Evolutionary conservation across 2,888 invertebrate genomes (phyloP).

Genomic region (Stomorhina lunata): DNA sequence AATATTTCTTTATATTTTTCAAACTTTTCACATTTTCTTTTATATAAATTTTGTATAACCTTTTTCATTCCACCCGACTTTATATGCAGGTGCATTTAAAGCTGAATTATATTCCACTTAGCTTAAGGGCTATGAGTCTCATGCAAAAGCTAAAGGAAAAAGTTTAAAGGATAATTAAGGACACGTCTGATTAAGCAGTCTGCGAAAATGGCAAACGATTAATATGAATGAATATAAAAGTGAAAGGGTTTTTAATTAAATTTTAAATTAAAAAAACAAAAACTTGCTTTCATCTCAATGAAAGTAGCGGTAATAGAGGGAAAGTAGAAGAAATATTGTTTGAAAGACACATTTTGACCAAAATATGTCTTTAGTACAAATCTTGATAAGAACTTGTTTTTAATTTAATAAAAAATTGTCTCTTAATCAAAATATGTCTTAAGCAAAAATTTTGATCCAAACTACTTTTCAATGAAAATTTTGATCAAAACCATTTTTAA

Average conservation of each 20-base stretch:
- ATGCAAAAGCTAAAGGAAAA: background rate
- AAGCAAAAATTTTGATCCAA: no score
- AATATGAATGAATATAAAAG: background rate
- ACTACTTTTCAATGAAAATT: no score
- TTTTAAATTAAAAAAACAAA: background rate
- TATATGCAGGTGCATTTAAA: background rate
- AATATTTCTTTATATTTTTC: no score
- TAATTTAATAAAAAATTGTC: no score
- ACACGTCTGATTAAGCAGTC: background rate
- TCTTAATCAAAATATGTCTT: no score
- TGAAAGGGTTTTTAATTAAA: background rate
- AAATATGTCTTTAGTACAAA: no score
- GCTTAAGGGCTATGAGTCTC: background rate
- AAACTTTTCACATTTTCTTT: no score
- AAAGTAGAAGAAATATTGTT: background rate
- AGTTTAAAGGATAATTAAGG: constrained; percentile 19
- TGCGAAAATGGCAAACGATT: background rate
- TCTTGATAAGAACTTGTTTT: no score
- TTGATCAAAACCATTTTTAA: no score
- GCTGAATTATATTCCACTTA: background rate
- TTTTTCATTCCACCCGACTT: background rate
- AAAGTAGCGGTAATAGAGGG: background rate
- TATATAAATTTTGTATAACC: background rate
- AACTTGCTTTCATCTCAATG: background rate
- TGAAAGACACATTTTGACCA: no score